Evolutionary conservation across 2,113 vertebrate species (phyloP), one percentile per base, ranked within the genome.

Genomic region (Ardeotis arabs): DNA sequence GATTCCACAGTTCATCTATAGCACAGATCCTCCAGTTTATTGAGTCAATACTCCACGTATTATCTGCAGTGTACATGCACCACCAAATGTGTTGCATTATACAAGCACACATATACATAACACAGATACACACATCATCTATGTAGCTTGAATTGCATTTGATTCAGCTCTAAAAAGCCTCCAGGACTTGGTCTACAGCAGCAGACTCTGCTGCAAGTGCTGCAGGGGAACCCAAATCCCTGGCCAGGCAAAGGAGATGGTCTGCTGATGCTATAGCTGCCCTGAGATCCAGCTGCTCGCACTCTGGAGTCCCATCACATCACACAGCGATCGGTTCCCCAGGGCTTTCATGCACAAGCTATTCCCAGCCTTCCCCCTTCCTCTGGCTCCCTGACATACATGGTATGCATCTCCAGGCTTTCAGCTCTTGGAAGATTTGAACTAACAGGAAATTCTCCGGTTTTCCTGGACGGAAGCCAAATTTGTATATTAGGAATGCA

Each of bases 381-480:
- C 66, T 77, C 74, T 53, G 66, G 33, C 49, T 93, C 77, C 72
- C 35, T 0, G 35, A 92, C 50, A 52, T 92, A 96, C 37, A 41
- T 21, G 7, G 25, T 41, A 60, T 28, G 52, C 52, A 89, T 87
- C 89, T 84, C 33, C 77, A 90, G 66, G 56, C 69, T 84, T 70
- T 74, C 39, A 74, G 79, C 83, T 77, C 73, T 95, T 70, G 77
- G 91, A 93, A 68, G 81, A 68, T 76, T 87, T 87, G 52, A 92
- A 75, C 95, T 68, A 72, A 95, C 95, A 97, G 93, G 91, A 97
- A 96, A 89, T 89, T 79, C 80, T 93, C 74, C 77, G 20, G 8
- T 87, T 95, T 95, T 92, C 77, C 87, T 96, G 94, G 91, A 76
- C 7, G 24, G 49, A 77, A 50, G 89, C 89, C 96, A 92, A 55